Conservation (phyloP, 2,888 invertebrate species). For the Pyrochroa serraticornis region DNA sequence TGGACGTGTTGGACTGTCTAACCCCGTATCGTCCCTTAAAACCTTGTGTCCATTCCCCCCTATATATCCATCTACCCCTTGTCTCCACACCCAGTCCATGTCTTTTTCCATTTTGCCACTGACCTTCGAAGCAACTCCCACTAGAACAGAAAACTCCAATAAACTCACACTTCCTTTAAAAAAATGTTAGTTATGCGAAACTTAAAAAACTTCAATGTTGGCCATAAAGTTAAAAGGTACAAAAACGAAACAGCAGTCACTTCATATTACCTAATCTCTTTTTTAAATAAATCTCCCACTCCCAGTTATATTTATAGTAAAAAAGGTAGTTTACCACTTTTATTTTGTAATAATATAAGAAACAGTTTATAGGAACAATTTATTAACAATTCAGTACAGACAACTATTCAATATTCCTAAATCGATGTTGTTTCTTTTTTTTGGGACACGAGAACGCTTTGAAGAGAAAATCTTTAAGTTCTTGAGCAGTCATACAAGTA, state of each 20-base stretch:
- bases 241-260: neutral
- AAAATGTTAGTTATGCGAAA: too few relatives aligned
- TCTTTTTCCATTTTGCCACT: conserved; percentile 99
- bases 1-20: conserved; percentile 91
- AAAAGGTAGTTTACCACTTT: too few relatives aligned
- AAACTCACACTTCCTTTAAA: too few relatives aligned
- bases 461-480: conserved; percentile 36
- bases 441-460: conserved; percentile 26
- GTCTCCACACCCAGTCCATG: conserved; percentile 98
- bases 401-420: too few relatives aligned
- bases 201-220: too few relatives aligned
- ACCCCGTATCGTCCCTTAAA: conserved; percentile 99
- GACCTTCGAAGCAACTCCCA: conserved; percentile 95
- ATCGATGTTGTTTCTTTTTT: neutral
- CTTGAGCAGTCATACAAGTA: conserved; percentile 30
- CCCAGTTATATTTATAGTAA: too few relatives aligned
- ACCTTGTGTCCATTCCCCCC: conserved; percentile 98
- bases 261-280: too few relatives aligned
- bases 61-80: conserved; percentile 95
- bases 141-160: conserved; percentile 62
- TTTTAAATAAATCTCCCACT: too few relatives aligned
- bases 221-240: neutral
- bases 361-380: too few relatives aligned
- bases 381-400: too few relatives aligned
- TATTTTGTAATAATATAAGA: too few relatives aligned